These are phyloP conservation scores for Drosophila guanche DNA, from an alignment of 1,140 invertebrate genomes.

Conservation along the genomic window DNA sequence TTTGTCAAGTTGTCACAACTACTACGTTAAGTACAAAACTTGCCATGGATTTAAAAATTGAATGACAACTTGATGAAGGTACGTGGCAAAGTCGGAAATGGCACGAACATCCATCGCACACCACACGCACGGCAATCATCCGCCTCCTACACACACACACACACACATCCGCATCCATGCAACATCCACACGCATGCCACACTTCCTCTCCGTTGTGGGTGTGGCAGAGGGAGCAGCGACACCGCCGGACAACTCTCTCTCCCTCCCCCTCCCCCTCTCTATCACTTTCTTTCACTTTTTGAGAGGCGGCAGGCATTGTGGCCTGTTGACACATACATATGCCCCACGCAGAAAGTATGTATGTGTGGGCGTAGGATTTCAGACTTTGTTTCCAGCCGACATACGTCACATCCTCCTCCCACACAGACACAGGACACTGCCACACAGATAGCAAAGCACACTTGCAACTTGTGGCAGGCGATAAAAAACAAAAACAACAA, in stretches of 20 bases:
- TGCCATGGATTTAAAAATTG: slow-evolving; percentile 82
- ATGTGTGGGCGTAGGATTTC: slow-evolving; percentile 44
- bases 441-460: slow-evolving; percentile 2
- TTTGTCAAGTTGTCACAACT: slow-evolving; percentile 81
- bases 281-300: background rate
- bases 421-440: slow-evolving; percentile 9
- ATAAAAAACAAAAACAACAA: slow-evolving; percentile 47
- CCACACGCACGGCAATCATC: slow-evolving; percentile 46
- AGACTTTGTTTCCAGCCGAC: slow-evolving; percentile 57
- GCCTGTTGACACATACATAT: slow-evolving; percentile 70
- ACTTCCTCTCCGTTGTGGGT: background rate
- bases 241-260: too few relatives aligned
- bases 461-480: slow-evolving; percentile 51
- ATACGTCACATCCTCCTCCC: slow-evolving; percentile 33
- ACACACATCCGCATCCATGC: slow-evolving; percentile 21
- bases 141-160: slow-evolving; percentile 11
- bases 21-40: slow-evolving; percentile 82
- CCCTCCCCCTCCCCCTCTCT: too few relatives aligned
- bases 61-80: slow-evolving; percentile 82
- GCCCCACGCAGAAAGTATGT: slow-evolving; percentile 19
- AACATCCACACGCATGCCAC: background rate
- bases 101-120: slow-evolving; percentile 46
- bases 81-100: slow-evolving; percentile 79
- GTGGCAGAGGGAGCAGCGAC: slow-evolving; percentile 7
- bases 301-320: slow-evolving; percentile 61